Evolutionary conservation across 2,797 vertebrate species (phyloP).

Genomic region (Chaetodon trifasciatus): DNA sequence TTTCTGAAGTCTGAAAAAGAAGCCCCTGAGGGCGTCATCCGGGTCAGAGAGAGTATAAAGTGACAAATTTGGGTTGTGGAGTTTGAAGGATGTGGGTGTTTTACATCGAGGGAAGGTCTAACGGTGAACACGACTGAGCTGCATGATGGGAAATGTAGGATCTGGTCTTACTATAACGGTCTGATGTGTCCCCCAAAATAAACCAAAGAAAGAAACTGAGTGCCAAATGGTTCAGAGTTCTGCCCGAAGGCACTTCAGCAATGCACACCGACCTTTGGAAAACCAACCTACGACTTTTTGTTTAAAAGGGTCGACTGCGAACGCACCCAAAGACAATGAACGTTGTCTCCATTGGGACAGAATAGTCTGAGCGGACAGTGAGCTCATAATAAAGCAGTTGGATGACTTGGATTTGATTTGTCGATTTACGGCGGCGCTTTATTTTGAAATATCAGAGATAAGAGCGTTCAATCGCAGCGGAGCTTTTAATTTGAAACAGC

Average conservation of each 20-base stretch:
- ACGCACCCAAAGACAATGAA: not conserved
- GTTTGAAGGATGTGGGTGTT: no score
- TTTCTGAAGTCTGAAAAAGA: not conserved
- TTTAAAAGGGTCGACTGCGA: not conserved
- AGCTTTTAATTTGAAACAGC: conserved; percentile 56
- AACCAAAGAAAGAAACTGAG: not conserved
- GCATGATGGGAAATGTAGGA: not conserved
- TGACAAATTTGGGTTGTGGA: no score
- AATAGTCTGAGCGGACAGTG: conserved; percentile 3
- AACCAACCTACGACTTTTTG: not conserved
- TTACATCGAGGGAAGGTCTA: no score
- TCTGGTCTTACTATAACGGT: not conserved
- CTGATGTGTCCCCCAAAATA: not conserved
- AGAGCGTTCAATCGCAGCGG: conserved; percentile 3
- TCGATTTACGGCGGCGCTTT: conserved; percentile 13
- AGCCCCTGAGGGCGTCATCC: not conserved
- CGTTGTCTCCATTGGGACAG: not conserved
- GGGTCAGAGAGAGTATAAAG: not conserved
- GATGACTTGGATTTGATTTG: conserved; percentile 7
- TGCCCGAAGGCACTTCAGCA: not conserved
- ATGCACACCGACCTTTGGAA: not conserved
- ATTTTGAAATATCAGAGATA: conserved; percentile 41
- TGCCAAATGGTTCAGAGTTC: not conserved
- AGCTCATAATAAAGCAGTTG: not conserved
- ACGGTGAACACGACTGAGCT: no score